Conservation (phyloP, 2,888 invertebrate genomes). For the Notodromas monacha region DNA sequence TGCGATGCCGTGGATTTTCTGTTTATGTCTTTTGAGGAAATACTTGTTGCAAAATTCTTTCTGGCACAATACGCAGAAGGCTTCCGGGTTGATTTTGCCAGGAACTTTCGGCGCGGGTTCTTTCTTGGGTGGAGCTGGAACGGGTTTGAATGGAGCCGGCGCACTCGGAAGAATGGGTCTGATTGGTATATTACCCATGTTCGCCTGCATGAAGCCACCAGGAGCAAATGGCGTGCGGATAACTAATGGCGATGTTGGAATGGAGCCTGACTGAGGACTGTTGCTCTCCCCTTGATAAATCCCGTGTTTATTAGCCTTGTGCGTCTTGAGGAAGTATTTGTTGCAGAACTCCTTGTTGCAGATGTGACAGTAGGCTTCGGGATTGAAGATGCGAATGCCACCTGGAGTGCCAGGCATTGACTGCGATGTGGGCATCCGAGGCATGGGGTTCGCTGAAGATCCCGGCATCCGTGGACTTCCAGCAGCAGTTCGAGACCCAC, state of each 20-base stretch:
- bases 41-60: constrained; percentile 38
- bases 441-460: too few species aligned
- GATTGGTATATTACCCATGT: constrained; percentile 9
- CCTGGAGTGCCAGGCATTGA: too few species aligned
- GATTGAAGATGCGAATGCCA: constrained; percentile 54
- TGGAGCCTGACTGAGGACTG: constrained; percentile 10
- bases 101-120: constrained; percentile 6
- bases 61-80: constrained; percentile 32
- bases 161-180: too few species aligned
- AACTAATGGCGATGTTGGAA: constrained; percentile 9
- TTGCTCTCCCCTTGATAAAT: constrained; percentile 30
- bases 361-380: constrained; percentile 80
- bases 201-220: constrained; percentile 9
- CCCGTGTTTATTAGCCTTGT: constrained; percentile 87
- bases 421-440: too few species aligned
- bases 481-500: too few species aligned
- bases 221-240: constrained; percentile 8
- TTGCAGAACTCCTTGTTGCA: constrained; percentile 97
- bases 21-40: constrained; percentile 32
- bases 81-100: constrained; percentile 12
- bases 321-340: constrained; percentile 88
- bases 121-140: constrained; percentile 7
- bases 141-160: constrained; percentile 6
- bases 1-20: constrained; percentile 29
- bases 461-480: too few species aligned